phyloP scores from a whole-genome alignment of 2,113 vertebrate genomes.

The Psettodes erumei region DNA sequence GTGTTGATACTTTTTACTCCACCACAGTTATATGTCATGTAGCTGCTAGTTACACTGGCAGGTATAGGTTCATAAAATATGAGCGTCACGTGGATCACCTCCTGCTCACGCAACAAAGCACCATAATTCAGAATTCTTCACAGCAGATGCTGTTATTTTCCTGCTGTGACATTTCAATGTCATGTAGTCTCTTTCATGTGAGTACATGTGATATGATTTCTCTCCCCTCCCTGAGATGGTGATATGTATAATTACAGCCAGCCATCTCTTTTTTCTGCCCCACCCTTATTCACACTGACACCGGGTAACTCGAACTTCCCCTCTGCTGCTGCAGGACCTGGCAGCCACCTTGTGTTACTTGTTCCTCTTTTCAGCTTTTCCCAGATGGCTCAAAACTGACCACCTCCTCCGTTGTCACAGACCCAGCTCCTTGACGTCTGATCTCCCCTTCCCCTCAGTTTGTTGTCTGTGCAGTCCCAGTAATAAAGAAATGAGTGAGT shows the following conservation, averaged over 20 bases:
- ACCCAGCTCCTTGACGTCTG: not conserved
- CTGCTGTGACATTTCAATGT: too few species aligned
- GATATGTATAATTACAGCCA: not conserved
- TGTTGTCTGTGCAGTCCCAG: constrained; percentile 1
- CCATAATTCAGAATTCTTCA: too few species aligned
- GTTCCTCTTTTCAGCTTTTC: not conserved
- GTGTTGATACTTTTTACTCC: constrained; percentile 17
- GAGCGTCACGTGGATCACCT: not conserved
- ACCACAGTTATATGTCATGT: not conserved
- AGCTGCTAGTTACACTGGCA: not conserved
- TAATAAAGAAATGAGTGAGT: constrained; percentile 21
- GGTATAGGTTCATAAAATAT: not conserved
- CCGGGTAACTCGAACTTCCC: not conserved
- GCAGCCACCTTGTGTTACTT: not conserved
- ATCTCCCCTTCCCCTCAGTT: not conserved
- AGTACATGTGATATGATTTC: too few species aligned
- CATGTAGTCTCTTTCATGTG: too few species aligned
- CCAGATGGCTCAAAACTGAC: not conserved
- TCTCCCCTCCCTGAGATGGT: too few species aligned
- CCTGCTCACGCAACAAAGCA: not conserved
- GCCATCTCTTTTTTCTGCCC: not conserved
- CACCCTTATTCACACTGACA: not conserved
- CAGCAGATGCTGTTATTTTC: too few species aligned
- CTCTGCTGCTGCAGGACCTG: not conserved
- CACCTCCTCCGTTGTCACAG: not conserved